Percentiles rank a stretch among this genome's conserved stretches.
These are phyloP conservation scores for Hypomecis atomaria DNA, from an alignment of 2,888 invertebrate species.

Conservation along the genomic window DNA sequence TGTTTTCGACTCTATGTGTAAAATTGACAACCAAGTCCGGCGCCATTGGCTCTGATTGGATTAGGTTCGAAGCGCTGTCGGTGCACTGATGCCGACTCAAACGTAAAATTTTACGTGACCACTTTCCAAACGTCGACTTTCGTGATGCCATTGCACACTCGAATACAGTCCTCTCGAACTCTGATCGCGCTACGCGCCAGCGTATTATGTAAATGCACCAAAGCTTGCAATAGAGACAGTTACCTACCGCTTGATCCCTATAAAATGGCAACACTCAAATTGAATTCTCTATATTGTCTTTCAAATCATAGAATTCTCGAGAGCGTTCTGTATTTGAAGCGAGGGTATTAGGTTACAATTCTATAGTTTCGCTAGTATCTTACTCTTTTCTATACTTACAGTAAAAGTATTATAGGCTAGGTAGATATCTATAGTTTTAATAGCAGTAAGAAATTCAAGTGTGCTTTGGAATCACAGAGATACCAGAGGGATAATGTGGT, in stretches of 20 bases:
- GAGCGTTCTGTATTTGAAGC: slow-evolving; percentile 6
- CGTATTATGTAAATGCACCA: slow-evolving; percentile 73
- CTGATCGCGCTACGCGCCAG: slow-evolving; percentile 64
- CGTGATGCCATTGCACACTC: slow-evolving; percentile 73
- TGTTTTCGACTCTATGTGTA: slow-evolving; percentile 58
- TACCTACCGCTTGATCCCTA: slow-evolving; percentile 50
- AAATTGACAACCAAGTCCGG: slow-evolving; percentile 77
- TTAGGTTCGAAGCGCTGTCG: slow-evolving; percentile 77
- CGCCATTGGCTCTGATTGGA: slow-evolving; percentile 80
- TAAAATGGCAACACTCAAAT: slow-evolving; percentile 50
- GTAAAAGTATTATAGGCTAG: too few species aligned
- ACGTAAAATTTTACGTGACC: slow-evolving; percentile 84
- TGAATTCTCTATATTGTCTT: slow-evolving; percentile 51
- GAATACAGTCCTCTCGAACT: slow-evolving; percentile 57
- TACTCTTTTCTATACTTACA: too few species aligned
- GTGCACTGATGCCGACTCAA: slow-evolving; percentile 73
- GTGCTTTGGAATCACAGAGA: too few species aligned
- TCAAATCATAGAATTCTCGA: slow-evolving; percentile 36
- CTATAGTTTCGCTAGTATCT: too few species aligned
- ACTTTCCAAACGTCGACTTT: slow-evolving; percentile 77
- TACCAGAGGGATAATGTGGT: too few species aligned
- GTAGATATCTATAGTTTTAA: slow-evolving; percentile 6
- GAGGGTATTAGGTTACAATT: slow-evolving; percentile 13
- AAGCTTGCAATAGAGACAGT: slow-evolving; percentile 60
- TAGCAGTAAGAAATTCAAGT: slow-evolving; percentile 48